Evolutionary conservation across 2,888 invertebrate genomes (phyloP), one percentile per base, ranked within the genome.

Genomic region (Leptopterna dolabrata): DNA sequence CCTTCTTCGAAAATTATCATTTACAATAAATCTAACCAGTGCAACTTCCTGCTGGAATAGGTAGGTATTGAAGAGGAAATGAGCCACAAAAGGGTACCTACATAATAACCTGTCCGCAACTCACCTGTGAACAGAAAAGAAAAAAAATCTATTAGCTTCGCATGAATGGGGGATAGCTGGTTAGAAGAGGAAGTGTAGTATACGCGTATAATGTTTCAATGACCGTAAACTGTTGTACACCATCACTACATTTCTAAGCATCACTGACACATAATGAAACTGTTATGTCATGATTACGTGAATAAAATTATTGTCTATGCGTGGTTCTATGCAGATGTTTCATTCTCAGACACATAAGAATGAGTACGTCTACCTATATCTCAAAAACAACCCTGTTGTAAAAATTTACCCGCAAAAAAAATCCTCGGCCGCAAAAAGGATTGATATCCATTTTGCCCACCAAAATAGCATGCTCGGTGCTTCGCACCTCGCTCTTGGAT

Each of bases 131-230:
- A 73, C 73, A 73, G 73, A 36, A 36, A 29, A 27, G 29, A 71
- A 71, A 71, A 30, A 73, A 36, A 36, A 73, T 73, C 73, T 73
- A 73, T 73, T 73, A 73, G 73, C 73, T 73, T 41, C 73, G 41
- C n/a, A n/a, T 73, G 73, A 73, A 73, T 73, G 41, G 36, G 73
- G 14, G 16, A 29, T 36, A 7, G 63, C 0, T 51, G 51, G 51
- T 51, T 19, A 24, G 63, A 24, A 24, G 24, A 63, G 24, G 24
- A n/a, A 7, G 47, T 47, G 13, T 13, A 47, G 47, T 14, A 16
- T 47, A 14, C 4, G 1, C 1, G 13, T 47, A 47, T 13, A 63
- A 19, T 11, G 19, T 24, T 11, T 11, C 63, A 63, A 63, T 63
- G 63, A 24, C 63, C 63, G 63, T 63, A 24, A 63, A 63, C 19